Percentiles rank a stretch among this genome's conserved stretches.
Conservation (phyloP, 2,113 vertebrate genomes). For the Crotalus viridis region DNA sequence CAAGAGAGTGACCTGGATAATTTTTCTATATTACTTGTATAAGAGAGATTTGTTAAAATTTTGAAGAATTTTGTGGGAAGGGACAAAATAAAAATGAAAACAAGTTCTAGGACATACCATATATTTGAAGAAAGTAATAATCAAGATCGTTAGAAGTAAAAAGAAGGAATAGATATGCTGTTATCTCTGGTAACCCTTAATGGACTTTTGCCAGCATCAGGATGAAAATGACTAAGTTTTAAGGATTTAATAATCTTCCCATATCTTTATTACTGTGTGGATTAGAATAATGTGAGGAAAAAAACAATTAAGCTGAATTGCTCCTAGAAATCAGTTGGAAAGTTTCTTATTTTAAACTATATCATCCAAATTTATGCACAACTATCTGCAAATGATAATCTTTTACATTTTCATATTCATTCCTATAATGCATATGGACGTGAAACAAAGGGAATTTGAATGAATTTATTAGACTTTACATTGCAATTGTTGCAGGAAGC, state of each 20-base stretch:
- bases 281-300: background rate
- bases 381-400: background rate
- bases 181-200: background rate
- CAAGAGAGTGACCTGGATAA: background rate
- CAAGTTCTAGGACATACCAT: background rate
- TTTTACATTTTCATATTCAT: background rate
- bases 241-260: background rate
- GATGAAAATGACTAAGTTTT: background rate
- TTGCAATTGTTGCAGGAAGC: background rate
- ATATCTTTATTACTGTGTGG: background rate
- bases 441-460: background rate
- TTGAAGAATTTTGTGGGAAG: background rate
- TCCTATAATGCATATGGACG: background rate
- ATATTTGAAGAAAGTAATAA: background rate
- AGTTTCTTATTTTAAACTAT: background rate
- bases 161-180: background rate
- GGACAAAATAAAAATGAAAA: background rate
- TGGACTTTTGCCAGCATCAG: background rate
- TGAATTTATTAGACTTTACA: background rate
- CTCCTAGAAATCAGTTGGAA: background rate
- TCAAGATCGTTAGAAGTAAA: background rate
- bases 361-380: background rate
- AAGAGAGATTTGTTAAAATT: background rate
- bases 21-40: background rate
- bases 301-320: background rate